A percentile compares a stretch with the other conserved stretches of the same genome.
Conservation (phyloP, 2,888 invertebrate species). For the Sinodicranocentrus sp. region DNA sequence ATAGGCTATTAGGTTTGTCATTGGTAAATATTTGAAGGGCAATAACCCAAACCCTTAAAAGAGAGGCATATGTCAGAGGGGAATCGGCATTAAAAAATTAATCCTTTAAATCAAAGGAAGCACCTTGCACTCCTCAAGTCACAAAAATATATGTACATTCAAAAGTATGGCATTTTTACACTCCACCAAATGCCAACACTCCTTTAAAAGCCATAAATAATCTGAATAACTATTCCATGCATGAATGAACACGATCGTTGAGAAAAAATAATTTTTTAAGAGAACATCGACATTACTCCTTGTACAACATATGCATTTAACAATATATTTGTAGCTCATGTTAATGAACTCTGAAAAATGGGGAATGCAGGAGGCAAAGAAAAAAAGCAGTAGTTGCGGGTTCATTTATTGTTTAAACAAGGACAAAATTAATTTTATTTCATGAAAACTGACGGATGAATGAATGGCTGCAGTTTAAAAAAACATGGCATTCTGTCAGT, state of each 20-base stretch:
- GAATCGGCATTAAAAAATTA: slow-evolving; percentile 58
- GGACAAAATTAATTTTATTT: not conserved
- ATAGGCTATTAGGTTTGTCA: not conserved
- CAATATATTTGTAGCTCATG: not conserved
- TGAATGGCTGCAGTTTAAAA: slow-evolving; percentile 27
- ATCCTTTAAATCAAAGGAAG: slow-evolving; percentile 56
- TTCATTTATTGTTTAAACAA: too few relatives aligned
- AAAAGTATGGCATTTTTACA: not conserved
- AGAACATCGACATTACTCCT: not conserved
- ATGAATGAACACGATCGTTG: slow-evolving; percentile 38
- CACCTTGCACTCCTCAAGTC: slow-evolving; percentile 44
- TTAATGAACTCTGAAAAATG: slow-evolving; percentile 48
- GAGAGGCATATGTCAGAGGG: slow-evolving; percentile 46
- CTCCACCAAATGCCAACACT: not conserved
- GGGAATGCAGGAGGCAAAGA: not conserved
- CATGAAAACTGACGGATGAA: slow-evolving; percentile 8
- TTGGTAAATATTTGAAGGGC: slow-evolving; percentile 58
- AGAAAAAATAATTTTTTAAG: slow-evolving; percentile 11
- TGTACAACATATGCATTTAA: not conserved
- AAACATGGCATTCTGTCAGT: slow-evolving; percentile 25
- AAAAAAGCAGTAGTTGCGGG: too few relatives aligned
- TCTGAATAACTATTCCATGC: slow-evolving; percentile 25
- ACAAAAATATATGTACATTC: not conserved
- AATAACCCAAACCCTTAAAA: slow-evolving; percentile 41
- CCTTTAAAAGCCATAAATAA: slow-evolving; percentile 27